A percentile compares a stretch with the other conserved stretches of the same genome.
These are phyloP conservation scores for Xanthorhoe designata DNA, from an alignment of 2,888 invertebrate genomes.

Conservation along the genomic window DNA sequence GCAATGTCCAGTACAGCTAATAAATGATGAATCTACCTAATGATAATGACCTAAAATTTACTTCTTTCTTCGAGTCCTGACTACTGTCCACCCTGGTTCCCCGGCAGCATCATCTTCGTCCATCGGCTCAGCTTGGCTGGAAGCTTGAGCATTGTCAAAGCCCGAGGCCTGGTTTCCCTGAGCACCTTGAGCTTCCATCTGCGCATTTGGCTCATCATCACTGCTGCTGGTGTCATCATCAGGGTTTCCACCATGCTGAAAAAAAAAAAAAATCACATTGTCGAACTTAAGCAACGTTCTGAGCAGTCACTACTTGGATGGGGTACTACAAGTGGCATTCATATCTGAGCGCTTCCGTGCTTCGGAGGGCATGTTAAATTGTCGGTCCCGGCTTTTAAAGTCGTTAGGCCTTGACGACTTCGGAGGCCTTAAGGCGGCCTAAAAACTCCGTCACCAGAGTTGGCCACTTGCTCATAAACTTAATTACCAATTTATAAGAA, in stretches of 20 bases:
- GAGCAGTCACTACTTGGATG: too few relatives aligned
- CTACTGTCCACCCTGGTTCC: constrained; percentile 89
- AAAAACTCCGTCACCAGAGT: too few relatives aligned
- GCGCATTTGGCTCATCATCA: constrained; percentile 60
- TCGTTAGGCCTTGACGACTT: too few relatives aligned
- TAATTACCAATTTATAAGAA: neutral
- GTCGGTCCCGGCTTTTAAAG: too few relatives aligned
- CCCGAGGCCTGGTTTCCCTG: neutral
- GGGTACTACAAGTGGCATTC: too few relatives aligned
- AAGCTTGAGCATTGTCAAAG: constrained; percentile 2
- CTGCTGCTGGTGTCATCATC: constrained; percentile 80
- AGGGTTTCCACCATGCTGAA: constrained; percentile 78
- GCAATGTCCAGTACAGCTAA: too few relatives aligned
- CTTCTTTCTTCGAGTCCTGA: constrained; percentile 83
- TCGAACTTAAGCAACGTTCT: too few relatives aligned
- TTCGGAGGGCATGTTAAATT: too few relatives aligned
- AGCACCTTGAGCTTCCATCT: neutral
- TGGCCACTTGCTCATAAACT: too few relatives aligned
- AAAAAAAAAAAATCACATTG: constrained; percentile 18
- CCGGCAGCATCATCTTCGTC: constrained; percentile 64
- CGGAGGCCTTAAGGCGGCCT: too few relatives aligned
- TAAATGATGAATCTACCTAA: neutral
- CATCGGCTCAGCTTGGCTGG: constrained; percentile 64
- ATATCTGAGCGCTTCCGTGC: too few relatives aligned
- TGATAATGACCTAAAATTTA: constrained; percentile 45